Conservation (phyloP, 37 sponge, comb jelly and placozoan genomes). For the Chondrilla cf. caribensis region DNA sequence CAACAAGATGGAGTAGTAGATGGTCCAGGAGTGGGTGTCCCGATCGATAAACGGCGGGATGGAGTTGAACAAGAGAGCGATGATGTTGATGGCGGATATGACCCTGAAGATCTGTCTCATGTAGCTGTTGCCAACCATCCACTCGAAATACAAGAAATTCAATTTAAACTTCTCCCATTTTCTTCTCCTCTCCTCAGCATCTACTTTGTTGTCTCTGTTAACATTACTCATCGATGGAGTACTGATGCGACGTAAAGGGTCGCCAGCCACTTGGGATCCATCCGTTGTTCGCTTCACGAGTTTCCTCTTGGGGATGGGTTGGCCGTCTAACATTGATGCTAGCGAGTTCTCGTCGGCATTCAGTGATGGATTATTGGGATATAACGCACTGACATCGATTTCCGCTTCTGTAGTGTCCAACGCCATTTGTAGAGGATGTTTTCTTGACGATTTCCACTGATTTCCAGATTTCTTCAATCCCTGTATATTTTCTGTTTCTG, state of each 20-base stretch:
- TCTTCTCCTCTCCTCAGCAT: neutral
- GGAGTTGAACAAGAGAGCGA: slow-evolving; percentile 38
- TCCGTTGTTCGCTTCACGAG: neutral
- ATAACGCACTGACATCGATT: too few species aligned
- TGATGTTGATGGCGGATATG: slow-evolving; percentile 29
- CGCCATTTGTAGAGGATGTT: too few species aligned
- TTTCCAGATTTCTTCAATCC: too few species aligned
- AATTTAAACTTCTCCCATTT: slow-evolving; percentile 15
- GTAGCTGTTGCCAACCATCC: slow-evolving; percentile 12
- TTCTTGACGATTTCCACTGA: too few species aligned
- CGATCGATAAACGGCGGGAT: neutral
- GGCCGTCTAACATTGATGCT: too few species aligned
- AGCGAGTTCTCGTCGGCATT: too few species aligned
- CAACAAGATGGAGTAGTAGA: slow-evolving; percentile 29
- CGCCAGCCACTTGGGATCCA: neutral
- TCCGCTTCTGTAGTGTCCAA: too few species aligned
- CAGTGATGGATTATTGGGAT: too few species aligned
- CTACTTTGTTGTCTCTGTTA: neutral
- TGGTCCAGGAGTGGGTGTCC: neutral
- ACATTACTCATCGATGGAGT: neutral
- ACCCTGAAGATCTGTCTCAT: slow-evolving; percentile 38
- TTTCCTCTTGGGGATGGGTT: too few species aligned
- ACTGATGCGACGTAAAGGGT: too few species aligned
- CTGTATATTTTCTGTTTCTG: too few species aligned
- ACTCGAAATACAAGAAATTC: slow-evolving; percentile 13